These are phyloP conservation scores for Megatriorchis doriae DNA, from an alignment of 2,113 vertebrate species.

Conservation along the genomic window DNA sequence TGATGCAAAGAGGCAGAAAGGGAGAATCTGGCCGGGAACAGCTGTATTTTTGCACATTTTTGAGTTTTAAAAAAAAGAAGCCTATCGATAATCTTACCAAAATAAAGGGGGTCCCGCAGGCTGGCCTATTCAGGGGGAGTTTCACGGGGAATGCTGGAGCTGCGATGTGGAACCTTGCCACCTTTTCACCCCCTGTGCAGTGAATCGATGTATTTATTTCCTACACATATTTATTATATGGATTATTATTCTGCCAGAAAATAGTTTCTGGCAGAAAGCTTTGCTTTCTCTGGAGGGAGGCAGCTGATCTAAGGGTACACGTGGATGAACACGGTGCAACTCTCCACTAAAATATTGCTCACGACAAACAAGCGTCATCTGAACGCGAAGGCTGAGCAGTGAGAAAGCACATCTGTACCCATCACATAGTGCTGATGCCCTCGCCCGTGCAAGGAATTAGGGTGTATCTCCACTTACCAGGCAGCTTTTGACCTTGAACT, in stretches of 20 bases:
- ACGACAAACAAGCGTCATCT: background rate
- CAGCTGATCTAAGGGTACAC: background rate
- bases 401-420: background rate
- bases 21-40: background rate
- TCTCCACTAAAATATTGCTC: background rate
- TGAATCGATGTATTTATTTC: background rate
- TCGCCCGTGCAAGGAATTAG: background rate
- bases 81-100: background rate
- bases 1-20: background rate
- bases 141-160: background rate
- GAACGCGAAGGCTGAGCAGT: background rate
- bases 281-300: background rate
- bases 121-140: fast-evolving
- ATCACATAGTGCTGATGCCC: background rate
- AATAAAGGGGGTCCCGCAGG: background rate
- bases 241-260: background rate
- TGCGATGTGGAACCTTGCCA: background rate
- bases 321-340: background rate
- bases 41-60: background rate
- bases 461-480: too few relatives aligned
- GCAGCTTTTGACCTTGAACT: background rate
- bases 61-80: background rate
- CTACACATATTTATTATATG: background rate
- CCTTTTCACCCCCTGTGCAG: background rate
- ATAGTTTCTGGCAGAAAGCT: background rate